Evolutionary conservation across 1,140 invertebrate genomes (phyloP).

Genomic region (Conus betulinus): DNA sequence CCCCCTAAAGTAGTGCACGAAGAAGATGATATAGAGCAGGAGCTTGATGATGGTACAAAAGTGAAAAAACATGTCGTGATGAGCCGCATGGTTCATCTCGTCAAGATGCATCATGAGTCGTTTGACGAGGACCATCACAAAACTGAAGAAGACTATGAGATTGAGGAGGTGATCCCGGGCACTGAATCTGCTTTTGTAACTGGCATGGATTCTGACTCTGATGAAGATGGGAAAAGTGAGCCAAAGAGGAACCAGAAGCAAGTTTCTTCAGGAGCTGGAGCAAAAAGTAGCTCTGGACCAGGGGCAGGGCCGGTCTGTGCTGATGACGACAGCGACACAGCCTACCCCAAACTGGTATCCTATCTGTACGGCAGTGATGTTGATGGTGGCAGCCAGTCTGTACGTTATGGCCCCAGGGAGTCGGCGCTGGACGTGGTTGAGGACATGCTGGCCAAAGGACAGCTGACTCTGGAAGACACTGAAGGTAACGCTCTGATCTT

Average conservation of each 20-base stretch:
- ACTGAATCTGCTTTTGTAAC: conserved; percentile 63
- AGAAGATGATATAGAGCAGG: conserved; percentile 70
- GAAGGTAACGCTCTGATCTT: conserved; percentile 35
- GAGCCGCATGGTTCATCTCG: conserved; percentile 62
- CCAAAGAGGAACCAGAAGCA: conserved; percentile 30
- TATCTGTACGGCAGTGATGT: neutral
- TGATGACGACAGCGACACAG: neutral
- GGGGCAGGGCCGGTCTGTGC: neutral
- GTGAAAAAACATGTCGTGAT: conserved; percentile 55
- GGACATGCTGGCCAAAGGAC: conserved; percentile 39
- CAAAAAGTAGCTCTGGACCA: neutral
- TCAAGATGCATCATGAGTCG: conserved; percentile 61
- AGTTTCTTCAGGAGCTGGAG: conserved; percentile 49
- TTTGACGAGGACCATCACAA: conserved; percentile 57
- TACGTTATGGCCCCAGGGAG: conserved; percentile 43
- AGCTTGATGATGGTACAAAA: conserved; percentile 63
- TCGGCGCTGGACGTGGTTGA: conserved; percentile 40
- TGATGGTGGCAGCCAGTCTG: neutral
- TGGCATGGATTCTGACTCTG: conserved; percentile 43
- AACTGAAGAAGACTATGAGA: conserved; percentile 56
- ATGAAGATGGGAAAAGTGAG: conserved; percentile 19
- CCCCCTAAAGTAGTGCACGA: conserved; percentile 66
- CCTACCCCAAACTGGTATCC: conserved; percentile 37
- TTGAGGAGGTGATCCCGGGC: conserved; percentile 69
- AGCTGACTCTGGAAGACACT: conserved; percentile 26